phyloP scores from a whole-genome alignment of 2,113 vertebrate genomes.

The Copsychus sechellarum region DNA sequence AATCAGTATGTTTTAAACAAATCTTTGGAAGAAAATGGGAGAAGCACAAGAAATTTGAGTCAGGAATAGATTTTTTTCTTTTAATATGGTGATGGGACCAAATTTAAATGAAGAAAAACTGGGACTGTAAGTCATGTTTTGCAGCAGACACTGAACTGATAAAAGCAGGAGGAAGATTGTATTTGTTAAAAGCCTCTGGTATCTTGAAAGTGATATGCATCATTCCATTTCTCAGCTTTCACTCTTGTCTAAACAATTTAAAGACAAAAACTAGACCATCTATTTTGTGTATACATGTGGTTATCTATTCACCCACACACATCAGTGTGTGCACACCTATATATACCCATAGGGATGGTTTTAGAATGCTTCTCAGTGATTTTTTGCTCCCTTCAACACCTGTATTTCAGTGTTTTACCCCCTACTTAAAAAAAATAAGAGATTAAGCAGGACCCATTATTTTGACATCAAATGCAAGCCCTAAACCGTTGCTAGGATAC shows the following conservation, averaged over 20 bases:
- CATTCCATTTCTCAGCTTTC: constrained; percentile 35
- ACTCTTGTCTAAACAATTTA: constrained; percentile 9
- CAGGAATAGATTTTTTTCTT: not conserved
- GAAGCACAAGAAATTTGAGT: not conserved
- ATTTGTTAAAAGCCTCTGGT: constrained; percentile 40
- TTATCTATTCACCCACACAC: not conserved
- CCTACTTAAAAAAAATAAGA: constrained; percentile 17
- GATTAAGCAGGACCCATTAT: constrained; percentile 53
- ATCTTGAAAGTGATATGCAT: constrained; percentile 21
- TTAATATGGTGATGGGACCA: not conserved
- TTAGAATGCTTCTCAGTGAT: not conserved
- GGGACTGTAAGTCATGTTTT: not conserved
- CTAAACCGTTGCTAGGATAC: constrained; percentile 66
- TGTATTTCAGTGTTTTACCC: constrained; percentile 16
- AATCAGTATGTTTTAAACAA: not conserved
- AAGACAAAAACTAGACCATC: constrained; percentile 9
- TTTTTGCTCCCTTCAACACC: not conserved
- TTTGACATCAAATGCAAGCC: constrained; percentile 59
- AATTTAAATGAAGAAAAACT: not conserved
- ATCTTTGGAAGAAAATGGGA: not conserved
- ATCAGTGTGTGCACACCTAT: not conserved
- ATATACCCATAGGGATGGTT: not conserved
- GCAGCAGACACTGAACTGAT: not conserved
- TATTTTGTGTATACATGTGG: not conserved
- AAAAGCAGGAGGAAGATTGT: constrained; percentile 24